Evolutionary conservation across 2,797 vertebrate species (phyloP).

Genomic region (Linurgus olivaceus): DNA sequence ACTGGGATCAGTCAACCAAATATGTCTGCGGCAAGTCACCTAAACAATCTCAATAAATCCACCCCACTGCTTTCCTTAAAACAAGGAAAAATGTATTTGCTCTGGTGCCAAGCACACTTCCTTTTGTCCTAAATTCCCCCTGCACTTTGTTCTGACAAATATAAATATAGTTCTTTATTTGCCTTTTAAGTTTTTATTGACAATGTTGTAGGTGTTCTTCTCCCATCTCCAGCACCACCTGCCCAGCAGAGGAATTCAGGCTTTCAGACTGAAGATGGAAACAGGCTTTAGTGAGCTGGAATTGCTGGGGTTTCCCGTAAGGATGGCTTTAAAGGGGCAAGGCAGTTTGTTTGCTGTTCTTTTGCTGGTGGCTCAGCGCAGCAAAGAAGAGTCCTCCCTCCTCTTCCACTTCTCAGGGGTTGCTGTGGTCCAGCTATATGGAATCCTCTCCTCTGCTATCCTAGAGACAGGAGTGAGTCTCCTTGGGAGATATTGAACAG

Average conservation of each 20-base stretch:
- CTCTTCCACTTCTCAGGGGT: neutral
- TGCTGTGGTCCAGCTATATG: neutral
- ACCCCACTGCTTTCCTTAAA: neutral
- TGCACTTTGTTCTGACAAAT: neutral
- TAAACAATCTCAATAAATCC: neutral
- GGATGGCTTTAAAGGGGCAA: neutral
- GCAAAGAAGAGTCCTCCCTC: neutral
- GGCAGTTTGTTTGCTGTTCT: neutral
- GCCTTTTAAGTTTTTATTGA: neutral
- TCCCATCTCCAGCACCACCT: neutral
- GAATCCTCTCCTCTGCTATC: neutral
- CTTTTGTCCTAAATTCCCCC: neutral
- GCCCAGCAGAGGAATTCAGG: neutral
- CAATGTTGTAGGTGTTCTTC: neutral
- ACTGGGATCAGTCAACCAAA: neutral
- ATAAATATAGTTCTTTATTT: neutral
- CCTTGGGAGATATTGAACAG: neutral
- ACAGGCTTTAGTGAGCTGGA: neutral
- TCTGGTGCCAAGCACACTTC: neutral
- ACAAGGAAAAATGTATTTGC: neutral
- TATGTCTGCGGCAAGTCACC: neutral
- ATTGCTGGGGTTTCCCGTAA: neutral
- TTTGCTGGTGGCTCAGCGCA: neutral
- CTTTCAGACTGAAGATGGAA: neutral
- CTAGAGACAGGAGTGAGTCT: neutral